phyloP scores from a whole-genome alignment of 2,888 invertebrate genomes.

The Syrphus vitripennis region DNA sequence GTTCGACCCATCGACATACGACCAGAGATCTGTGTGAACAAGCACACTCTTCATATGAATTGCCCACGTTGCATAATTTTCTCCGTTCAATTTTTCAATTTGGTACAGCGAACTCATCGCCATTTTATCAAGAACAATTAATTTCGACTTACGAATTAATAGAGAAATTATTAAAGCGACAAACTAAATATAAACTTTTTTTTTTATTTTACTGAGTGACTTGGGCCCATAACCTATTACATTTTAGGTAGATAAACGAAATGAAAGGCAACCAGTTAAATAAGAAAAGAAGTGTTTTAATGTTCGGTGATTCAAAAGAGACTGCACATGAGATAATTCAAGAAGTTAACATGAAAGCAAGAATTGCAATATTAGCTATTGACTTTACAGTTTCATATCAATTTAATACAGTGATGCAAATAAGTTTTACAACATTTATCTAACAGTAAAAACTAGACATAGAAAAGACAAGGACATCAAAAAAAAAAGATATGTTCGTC shows the following conservation, averaged over 20 bases:
- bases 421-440: not conserved
- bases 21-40: slow-evolving; percentile 10
- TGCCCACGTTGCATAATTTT: slow-evolving; percentile 7
- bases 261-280: too few relatives aligned
- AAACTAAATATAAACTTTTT: not conserved
- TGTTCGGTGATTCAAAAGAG: not conserved
- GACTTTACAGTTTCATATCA: not conserved
- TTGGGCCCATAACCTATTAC: slow-evolving; percentile 1
- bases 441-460: too few relatives aligned
- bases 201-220: not conserved
- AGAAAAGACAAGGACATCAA: too few relatives aligned
- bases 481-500: too few relatives aligned
- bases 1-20: slow-evolving; percentile 6
- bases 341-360: not conserved
- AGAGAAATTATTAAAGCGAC: not conserved
- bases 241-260: not conserved
- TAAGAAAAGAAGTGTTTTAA: not conserved
- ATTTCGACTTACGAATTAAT: slow-evolving; percentile 8
- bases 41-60: slow-evolving; percentile 30
- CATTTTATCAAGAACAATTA: not conserved
- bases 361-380: not conserved
- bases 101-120: not conserved
- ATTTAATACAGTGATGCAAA: not conserved
- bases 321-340: not conserved
- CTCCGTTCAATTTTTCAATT: not conserved